phyloP scores from a whole-genome alignment of 23 tunicate genomes.

The Aplidium turbinatum region DNA sequence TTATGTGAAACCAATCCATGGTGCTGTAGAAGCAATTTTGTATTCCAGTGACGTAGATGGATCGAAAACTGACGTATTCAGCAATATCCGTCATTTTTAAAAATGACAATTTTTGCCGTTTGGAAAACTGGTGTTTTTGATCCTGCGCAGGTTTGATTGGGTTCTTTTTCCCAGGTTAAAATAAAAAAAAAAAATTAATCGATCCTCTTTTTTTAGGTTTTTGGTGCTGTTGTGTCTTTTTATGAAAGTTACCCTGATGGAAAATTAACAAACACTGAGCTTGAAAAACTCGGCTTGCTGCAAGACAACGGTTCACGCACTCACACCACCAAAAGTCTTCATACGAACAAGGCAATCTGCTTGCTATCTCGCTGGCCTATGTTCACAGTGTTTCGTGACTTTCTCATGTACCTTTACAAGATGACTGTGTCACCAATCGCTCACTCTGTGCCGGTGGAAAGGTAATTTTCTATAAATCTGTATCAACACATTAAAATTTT shows the following conservation, averaged over 20 bases:
- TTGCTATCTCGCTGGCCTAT: constrained; percentile 90
- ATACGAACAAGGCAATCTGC: constrained; percentile 96
- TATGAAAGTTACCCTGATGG: constrained; percentile 88
- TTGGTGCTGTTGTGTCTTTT: constrained; percentile 88
- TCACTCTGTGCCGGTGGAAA: constrained; percentile 81
- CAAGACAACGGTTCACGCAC: constrained; percentile 74
- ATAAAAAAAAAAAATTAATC: too few species aligned
- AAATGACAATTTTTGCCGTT: too few species aligned
- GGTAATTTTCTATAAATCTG: too few species aligned
- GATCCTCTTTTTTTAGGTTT: constrained; percentile 72
- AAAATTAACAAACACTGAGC: constrained; percentile 61
- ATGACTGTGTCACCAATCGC: constrained; percentile 89
- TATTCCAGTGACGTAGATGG: too few species aligned
- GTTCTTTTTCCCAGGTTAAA: too few species aligned
- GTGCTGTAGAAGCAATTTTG: too few species aligned
- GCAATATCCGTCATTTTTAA: too few species aligned
- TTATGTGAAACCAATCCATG: too few species aligned
- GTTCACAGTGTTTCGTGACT: constrained; percentile 80
- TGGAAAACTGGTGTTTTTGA: too few species aligned
- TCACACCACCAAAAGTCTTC: constrained; percentile 45
- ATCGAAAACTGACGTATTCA: too few species aligned
- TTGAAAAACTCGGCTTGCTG: constrained; percentile 60
- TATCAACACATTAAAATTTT: too few species aligned
- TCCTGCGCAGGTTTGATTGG: too few species aligned
- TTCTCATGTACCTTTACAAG: constrained; percentile 78